phyloP scores from a whole-genome alignment of 2,797 vertebrate species.

The Lacerta bilineata region DNA sequence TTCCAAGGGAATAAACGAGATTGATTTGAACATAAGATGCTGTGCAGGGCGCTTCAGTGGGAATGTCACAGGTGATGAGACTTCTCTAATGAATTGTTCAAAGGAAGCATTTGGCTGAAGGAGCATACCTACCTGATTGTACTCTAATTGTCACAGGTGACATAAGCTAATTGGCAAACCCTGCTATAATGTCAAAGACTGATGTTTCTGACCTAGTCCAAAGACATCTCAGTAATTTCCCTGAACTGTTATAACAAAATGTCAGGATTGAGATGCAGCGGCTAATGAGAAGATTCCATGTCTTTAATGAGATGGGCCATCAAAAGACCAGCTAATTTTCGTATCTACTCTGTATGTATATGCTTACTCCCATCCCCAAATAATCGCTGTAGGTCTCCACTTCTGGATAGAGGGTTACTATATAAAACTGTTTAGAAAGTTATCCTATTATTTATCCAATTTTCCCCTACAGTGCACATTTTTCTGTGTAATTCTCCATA shows the following conservation, averaged over 20 bases:
- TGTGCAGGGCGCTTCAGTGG: slow-evolving; percentile 39
- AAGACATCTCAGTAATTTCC: slow-evolving; percentile 51
- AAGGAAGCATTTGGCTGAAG: slow-evolving; percentile 47
- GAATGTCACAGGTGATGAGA: slow-evolving; percentile 57
- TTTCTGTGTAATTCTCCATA: too few relatives aligned
- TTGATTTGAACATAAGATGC: background rate
- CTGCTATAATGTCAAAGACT: slow-evolving; percentile 33
- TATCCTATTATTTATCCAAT: background rate
- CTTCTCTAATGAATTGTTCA: slow-evolving; percentile 60
- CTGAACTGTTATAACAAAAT: slow-evolving; percentile 63
- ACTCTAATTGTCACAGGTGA: slow-evolving; percentile 59
- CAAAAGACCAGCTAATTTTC: slow-evolving; percentile 35
- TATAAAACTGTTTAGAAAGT: background rate
- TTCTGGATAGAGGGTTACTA: background rate
- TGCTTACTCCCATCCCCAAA: slow-evolving; percentile 37
- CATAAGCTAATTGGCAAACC: slow-evolving; percentile 63
- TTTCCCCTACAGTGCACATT: too few relatives aligned
- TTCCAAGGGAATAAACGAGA: slow-evolving; percentile 8
- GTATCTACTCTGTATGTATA: background rate
- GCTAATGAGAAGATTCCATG: slow-evolving; percentile 31
- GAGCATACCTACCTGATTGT: slow-evolving; percentile 54
- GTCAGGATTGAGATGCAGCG: slow-evolving; percentile 39
- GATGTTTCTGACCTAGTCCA: slow-evolving; percentile 62
- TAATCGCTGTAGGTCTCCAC: background rate
- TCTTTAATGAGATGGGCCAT: slow-evolving; percentile 13